Evolutionary conservation across 2,113 vertebrate species (phyloP).

Genomic region (Isichthys henryi): DNA sequence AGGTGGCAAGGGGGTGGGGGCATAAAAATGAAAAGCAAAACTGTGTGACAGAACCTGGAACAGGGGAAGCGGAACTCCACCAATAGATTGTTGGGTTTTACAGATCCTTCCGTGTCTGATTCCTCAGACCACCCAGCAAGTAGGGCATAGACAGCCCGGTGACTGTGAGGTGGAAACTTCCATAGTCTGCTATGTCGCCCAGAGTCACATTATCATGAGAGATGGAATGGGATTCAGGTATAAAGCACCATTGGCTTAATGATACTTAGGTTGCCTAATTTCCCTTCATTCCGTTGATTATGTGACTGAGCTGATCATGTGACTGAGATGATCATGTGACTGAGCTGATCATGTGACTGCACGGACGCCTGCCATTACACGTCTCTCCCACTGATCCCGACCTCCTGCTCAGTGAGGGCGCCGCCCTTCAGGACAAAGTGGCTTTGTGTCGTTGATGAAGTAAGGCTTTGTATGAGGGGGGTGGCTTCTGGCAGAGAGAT

Average conservation of each 20-base stretch:
- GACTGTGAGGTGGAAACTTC: background rate
- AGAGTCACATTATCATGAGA: background rate
- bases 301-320: background rate
- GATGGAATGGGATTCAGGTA: background rate
- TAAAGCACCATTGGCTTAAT: background rate
- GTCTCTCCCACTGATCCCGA: background rate
- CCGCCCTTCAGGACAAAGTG: background rate
- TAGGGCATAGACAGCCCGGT: background rate
- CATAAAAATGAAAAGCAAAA: background rate
- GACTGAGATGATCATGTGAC: too few relatives aligned
- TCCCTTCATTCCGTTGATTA: background rate
- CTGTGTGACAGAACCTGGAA: background rate
- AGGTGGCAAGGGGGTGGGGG: background rate
- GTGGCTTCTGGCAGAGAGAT: background rate
- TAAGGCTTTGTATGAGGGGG: constrained; percentile 1
- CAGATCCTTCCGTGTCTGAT: background rate
- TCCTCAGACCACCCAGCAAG: background rate
- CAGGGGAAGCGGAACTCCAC: background rate
- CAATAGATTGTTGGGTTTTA: background rate
- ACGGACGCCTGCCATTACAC: background rate
- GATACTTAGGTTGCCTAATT: background rate
- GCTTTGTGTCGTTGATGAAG: background rate
- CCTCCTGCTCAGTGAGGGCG: background rate
- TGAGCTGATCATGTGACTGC: background rate
- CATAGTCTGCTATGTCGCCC: background rate